Conservation (phyloP, 2,113 vertebrate species). For the Lamprologus sp. region DNA sequence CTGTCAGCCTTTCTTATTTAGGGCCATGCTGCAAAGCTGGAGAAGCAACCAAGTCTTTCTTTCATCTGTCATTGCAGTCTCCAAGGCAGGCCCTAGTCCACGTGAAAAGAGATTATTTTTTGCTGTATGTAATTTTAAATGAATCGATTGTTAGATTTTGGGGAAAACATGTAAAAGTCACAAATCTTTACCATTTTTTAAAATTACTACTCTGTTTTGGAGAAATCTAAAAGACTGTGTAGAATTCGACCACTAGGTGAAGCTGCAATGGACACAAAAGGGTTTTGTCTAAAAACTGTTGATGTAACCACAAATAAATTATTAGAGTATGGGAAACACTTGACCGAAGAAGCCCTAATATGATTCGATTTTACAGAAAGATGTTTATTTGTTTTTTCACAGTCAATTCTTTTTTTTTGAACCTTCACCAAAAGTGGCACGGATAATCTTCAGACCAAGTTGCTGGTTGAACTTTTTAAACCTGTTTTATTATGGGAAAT, state of each 20-base stretch:
- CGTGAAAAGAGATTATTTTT: neutral
- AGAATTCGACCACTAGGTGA: neutral
- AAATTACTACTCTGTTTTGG: neutral
- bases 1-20: neutral
- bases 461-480: neutral
- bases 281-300: neutral
- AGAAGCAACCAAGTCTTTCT: neutral
- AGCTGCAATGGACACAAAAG: neutral
- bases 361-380: neutral
- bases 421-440: neutral
- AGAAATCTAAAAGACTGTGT: neutral
- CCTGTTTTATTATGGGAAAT: neutral
- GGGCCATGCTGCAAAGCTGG: neutral
- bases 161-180: neutral
- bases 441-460: neutral
- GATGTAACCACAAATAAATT: neutral
- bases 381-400: neutral
- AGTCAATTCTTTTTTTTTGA: neutral
- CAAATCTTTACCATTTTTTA: neutral
- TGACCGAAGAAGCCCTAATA: neutral
- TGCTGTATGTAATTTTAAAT: neutral
- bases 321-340: neutral
- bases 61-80: neutral
- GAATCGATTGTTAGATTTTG: neutral
- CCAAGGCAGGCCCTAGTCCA: neutral